Evolutionary conservation across 2,113 vertebrate genomes (phyloP).

Genomic region (Colius striatus): DNA sequence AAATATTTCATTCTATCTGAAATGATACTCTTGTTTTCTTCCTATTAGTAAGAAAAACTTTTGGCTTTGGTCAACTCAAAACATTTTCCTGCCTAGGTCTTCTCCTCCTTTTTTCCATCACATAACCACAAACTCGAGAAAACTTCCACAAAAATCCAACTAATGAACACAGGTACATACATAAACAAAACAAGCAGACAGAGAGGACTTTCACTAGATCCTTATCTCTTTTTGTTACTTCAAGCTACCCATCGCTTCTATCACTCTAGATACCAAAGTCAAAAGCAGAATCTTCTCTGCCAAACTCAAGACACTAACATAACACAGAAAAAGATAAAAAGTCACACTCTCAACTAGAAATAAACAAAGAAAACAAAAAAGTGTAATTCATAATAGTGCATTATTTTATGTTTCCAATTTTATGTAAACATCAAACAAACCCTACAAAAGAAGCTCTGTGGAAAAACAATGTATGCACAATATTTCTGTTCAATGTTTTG

Average conservation of each 20-base stretch:
- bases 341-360: background rate
- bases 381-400: background rate
- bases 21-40: background rate
- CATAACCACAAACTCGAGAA: background rate
- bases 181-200: background rate
- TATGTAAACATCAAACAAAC: background rate
- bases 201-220: background rate
- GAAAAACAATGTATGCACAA: background rate
- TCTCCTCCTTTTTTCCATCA: background rate
- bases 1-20: background rate
- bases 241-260: background rate
- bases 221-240: background rate
- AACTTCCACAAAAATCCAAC: background rate
- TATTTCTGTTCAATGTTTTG: background rate
- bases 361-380: background rate
- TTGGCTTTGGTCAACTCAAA: background rate
- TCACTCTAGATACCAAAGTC: background rate
- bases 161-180: background rate
- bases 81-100: background rate
- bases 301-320: background rate
- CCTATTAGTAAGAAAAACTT: background rate
- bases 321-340: background rate
- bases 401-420: background rate
- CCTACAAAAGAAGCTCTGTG: background rate
- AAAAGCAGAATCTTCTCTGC: background rate